Base-by-base conservation (phyloP, 2,888 invertebrate genomes). In the Toxonevra muliebris region DNA sequence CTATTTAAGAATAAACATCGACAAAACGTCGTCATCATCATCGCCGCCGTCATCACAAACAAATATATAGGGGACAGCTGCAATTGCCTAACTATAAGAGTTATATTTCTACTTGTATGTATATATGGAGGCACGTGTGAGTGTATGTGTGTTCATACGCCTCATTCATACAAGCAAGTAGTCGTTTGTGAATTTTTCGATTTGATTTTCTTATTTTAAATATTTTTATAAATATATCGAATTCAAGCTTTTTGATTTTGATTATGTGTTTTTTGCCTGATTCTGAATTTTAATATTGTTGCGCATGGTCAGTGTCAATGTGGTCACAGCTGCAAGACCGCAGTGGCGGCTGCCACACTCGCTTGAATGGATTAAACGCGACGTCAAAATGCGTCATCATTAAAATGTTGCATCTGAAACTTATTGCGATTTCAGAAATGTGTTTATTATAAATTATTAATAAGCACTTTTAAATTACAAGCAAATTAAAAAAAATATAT, bases 11-110 rank as follows among this genome's bases (percentile, higher is more conserved):
- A 71, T 63, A 78, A 79, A 50, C 63, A 70, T 65, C 69, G 65
- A 61, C 50, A 45, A 52, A 50, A 61, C 30, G 42, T 67, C 55
- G 15, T 52, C 12, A 48, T 41, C 30, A 59, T 30, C 30, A 30
- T 30, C 30, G 30, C 30, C 30, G 30, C 30, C 30, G 30, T 30
- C 30, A 30, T 30, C 30, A 30, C 30, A 30, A 30, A 30, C 30
- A 45, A 60, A 66, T 71, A 63, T 68, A 73, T 76, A 67, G 71
- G 74, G 75, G 73, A 70, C 76, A 76, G 76, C 76, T 76, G 76
- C 75, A 75, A 74, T 65, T 69, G 70, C 43, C 20, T 41, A 63
- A 45, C 61, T 57, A 48, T 60, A 52, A 53, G 40, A 57, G 11
- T 48, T 48, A n/a, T 48, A 4, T 15, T 48, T 48, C 11, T 48